These are phyloP conservation scores for Protodeltote pygarga DNA, from an alignment of 2,888 invertebrate genomes.

Conservation along the genomic window DNA sequence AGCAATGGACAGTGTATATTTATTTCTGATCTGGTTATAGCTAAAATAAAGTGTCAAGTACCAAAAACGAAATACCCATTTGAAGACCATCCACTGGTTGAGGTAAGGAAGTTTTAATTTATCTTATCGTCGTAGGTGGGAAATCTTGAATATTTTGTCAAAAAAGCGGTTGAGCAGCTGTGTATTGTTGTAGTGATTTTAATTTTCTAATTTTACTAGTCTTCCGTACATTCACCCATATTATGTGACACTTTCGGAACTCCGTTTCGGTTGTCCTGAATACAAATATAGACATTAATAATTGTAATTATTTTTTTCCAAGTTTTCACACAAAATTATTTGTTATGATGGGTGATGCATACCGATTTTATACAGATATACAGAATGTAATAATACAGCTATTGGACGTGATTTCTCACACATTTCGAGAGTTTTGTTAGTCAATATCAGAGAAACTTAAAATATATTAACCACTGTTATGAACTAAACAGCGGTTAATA, in stretches of 20 bases:
- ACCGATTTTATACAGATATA: neutral
- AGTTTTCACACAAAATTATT: neutral
- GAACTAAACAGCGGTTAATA: too few relatives aligned
- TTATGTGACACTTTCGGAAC: constrained; percentile 52
- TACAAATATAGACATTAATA: constrained; percentile 41
- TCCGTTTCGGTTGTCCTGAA: constrained; percentile 45
- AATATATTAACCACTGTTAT: too few relatives aligned
- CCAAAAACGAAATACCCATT: constrained; percentile 31
- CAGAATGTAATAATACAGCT: too few relatives aligned
- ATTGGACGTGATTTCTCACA: too few relatives aligned
- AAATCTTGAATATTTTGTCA: constrained; percentile 3
- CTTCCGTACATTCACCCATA: constrained; percentile 44
- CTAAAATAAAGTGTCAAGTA: constrained; percentile 37
- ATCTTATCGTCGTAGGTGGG: constrained; percentile 9
- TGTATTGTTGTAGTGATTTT: constrained; percentile 6
- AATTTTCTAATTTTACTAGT: constrained; percentile 53
- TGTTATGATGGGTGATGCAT: constrained; percentile 1
- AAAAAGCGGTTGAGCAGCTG: neutral
- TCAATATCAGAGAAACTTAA: too few relatives aligned
- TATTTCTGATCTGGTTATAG: constrained; percentile 40
- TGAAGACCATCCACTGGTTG: constrained; percentile 25
- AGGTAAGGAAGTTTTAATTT: constrained; percentile 41
- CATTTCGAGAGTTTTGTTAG: too few relatives aligned
- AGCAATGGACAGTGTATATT: constrained; percentile 37
- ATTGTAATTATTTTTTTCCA: constrained; percentile 9